Evolutionary conservation across 2,888 invertebrate genomes (phyloP), one percentile per base, ranked within the genome.

Genomic region (Malachius bipustulatus): DNA sequence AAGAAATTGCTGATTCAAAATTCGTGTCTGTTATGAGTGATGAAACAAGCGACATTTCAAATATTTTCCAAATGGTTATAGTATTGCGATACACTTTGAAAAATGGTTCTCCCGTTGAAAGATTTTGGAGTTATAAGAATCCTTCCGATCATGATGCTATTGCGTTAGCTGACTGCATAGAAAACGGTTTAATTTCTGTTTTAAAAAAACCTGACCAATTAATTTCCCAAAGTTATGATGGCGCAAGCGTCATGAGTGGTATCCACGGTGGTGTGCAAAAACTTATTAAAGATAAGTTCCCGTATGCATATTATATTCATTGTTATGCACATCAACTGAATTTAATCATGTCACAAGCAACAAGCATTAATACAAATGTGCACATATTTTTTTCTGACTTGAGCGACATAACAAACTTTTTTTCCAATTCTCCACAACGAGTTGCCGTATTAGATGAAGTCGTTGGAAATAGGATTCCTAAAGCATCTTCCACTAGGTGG

Each of bases 1-100:
- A n/a, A n/a, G n/a, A n/a, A n/a, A n/a, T n/a, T n/a, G n/a, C n/a
- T n/a, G n/a, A n/a, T 12, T 24, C 44, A 6, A 12, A 39, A n/a
- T 45, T 36, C 37, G 13, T 47, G 19, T 46, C 52, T 14, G 40
- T 57, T 8, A 46, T 51, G 39, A 45, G 42, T 14, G 54, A 57
- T 37, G 57, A 54, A 39, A 51, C 47, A 14, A 51, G 49, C 2
- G 55, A 58, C 41, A 39, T 47, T 33, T 44, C 44, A 1, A 29
- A 29, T 14, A 33, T 35, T 24, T 35, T 34, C 29, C 51, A 54
- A 41, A 37, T 50, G 41, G 47, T 49, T 13, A 28, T 52, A 30
- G 43, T 54, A 32, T 36, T 50, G 10, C 38, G 54, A 15, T 56
- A 56, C 41, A 41, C 42, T 34, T 9, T 38, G 24, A n/a, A n/a